Base-by-base conservation (phyloP, 2,888 invertebrate genomes). In the Lasioglossum vierecki region DNA sequence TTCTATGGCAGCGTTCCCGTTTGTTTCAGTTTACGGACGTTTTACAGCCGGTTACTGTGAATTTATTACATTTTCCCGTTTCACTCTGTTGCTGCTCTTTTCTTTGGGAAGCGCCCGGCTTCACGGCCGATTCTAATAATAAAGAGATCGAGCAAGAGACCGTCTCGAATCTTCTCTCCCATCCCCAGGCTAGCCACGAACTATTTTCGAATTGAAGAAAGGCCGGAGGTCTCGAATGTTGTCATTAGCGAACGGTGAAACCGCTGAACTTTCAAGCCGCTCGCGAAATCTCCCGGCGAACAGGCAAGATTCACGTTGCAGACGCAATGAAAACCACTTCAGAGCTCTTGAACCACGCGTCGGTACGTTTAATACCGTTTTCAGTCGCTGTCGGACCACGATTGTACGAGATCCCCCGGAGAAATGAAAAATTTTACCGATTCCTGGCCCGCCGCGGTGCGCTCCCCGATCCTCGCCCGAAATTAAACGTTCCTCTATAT, bases 301-400 rank as follows among this genome's bases (percentile, higher is more conserved):
- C 79, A 81, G 83, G 79, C 76, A 73, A 78, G 80, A 89, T 84
- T 84, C 85, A 76, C 76, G 80, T 79, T 80, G 83, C 83, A 79
- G 86, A 88, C 87, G 90, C 91, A 91, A 92, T 89, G 91, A 90
- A 92, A 92, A 92, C 89, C 91, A 90, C 92, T 93, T 88, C 89
- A 90, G 91, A 90, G 87, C 90, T 84, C 90, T 91, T 90, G 88
- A 85, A 91, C 85, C 82, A 88, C 89, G 82, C 87, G 86, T 84
- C 88, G 88, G 86, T 89, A 90, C 91, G 88, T 92, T 93, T 92
- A 91, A 92, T 92, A 92, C 89, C 85, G 74, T 88, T 84, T 84
- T 76, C 73, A 72, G 57, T 70, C 79, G 41, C 53, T 75, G 70
- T 35, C 74, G 49, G 80, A 49, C 71, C 74, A 49, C 72, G 76